These are phyloP conservation scores for cattle (Bos taurus) DNA, from an alignment of 2,113 vertebrate genomes.

Conservation along the genomic window DNA sequence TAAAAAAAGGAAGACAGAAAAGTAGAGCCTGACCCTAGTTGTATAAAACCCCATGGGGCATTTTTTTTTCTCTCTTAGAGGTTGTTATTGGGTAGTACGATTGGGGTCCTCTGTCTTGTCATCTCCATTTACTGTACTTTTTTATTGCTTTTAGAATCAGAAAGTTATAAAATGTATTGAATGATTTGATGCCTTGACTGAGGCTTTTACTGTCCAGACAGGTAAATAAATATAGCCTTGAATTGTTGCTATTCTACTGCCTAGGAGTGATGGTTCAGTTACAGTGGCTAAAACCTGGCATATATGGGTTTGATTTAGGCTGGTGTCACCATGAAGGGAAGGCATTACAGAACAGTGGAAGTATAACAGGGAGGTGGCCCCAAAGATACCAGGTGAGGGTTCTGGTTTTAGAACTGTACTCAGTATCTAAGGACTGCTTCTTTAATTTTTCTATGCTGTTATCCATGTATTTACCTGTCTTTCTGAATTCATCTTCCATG, in stretches of 20 bases:
- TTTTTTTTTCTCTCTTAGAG: background rate
- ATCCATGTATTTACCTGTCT: background rate
- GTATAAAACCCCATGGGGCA: background rate
- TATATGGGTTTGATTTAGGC: background rate
- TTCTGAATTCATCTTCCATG: background rate
- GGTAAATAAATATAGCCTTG: background rate
- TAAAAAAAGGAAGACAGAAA: background rate
- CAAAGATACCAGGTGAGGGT: background rate
- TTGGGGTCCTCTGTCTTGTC: background rate
- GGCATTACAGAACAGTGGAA: background rate
- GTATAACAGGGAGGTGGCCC: background rate
- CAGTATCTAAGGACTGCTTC: background rate
- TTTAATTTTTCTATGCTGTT: background rate
- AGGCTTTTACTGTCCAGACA: background rate
- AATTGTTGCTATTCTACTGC: background rate
- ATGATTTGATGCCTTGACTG: background rate
- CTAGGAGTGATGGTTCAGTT: background rate
- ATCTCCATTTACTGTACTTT: background rate
- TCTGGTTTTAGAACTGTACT: background rate
- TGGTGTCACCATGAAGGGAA: background rate
- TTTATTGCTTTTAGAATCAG: background rate
- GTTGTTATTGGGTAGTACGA: background rate
- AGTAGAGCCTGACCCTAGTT: background rate
- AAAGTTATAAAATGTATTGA: background rate
- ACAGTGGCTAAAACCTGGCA: background rate